Evolutionary conservation across 2,888 invertebrate species (phyloP), one percentile per base, ranked within the genome.

Genomic region (Ephialtes manifestator): DNA sequence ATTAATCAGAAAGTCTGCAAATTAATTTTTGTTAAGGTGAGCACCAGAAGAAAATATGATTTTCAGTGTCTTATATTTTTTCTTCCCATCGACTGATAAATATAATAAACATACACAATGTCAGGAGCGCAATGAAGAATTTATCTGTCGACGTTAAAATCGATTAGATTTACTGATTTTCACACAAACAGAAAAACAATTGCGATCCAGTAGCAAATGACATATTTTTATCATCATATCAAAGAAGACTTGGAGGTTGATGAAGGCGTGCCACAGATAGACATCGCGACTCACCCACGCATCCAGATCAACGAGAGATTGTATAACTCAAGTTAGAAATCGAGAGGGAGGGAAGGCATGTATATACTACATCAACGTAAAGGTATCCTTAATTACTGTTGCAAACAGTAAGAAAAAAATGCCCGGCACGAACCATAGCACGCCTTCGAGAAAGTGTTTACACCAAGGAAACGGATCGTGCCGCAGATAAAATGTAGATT

Each of bases 401-500:
- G n/a, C 63, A 39, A 20, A n/a, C 20, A 11, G 39, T 58, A 28
- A 63, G n/a, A 48, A 75, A 63, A 74, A 75, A 63, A 58, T 20
- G 18, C 20, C 11, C 55, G 31, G 31, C 63, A 35, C 60, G 60
- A 31, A 60, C 5, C 35, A 35, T 0, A 18, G 2, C n/a, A 8
- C 39, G 39, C 63, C 18, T 10, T 18, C 39, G 63, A 65, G 63
- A 65, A 65, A 65, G 63, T 65, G 63, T 65, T 65, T 39, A 10
- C 63, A 65, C 63, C 18, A 11, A 39, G 63, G 39, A 65, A 65
- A 65, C 63, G 18, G 63, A 65, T 65, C 63, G 63, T 39, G 63
- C 39, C n/a, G n/a, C 35, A 11, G 63, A 65, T 65, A 65, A 65
- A 65, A 7, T 2, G 31, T 28, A n/a, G n/a, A 89, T 92, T 92